Percentiles rank a stretch among this genome's conserved stretches.
phyloP scores from a whole-genome alignment of 1,140 invertebrate species.

The Heliconius himera region DNA sequence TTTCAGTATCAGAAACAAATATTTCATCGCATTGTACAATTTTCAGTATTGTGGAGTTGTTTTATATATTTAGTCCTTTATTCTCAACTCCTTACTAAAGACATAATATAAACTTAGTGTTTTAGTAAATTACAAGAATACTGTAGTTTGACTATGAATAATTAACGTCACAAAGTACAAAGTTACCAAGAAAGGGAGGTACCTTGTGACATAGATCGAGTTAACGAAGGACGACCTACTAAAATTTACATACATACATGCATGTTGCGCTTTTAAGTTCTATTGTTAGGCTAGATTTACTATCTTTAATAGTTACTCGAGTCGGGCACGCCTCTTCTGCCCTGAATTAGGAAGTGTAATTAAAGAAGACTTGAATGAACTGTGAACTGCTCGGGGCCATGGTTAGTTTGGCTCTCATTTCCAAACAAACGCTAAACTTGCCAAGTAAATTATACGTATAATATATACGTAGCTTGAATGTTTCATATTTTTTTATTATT shows the following conservation, averaged over 20 bases:
- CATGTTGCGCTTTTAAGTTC: slow-evolving; percentile 60
- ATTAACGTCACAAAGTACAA: slow-evolving; percentile 12
- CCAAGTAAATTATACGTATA: slow-evolving; percentile 23
- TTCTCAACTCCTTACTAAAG: not conserved
- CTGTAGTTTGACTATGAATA: not conserved
- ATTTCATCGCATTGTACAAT: no score
- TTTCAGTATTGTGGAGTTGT: no score
- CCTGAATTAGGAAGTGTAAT: slow-evolving; percentile 56
- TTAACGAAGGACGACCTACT: slow-evolving; percentile 60
- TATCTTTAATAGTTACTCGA: slow-evolving; percentile 53
- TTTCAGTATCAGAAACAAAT: no score
- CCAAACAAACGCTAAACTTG: slow-evolving; percentile 48
- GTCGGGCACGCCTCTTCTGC: not conserved
- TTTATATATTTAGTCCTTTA: no score
- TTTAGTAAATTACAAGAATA: not conserved
- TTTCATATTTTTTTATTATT: not conserved
- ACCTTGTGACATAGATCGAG: slow-evolving; percentile 62
- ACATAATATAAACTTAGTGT: not conserved
- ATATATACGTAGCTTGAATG: not conserved
- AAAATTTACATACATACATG: slow-evolving; percentile 73
- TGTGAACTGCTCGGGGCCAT: slow-evolving; percentile 46
- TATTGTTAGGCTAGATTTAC: slow-evolving; percentile 60
- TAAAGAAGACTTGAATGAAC: slow-evolving; percentile 65
- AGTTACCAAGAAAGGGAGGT: slow-evolving; percentile 69
- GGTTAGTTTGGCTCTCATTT: slow-evolving; percentile 43